These are phyloP conservation scores for Pleuronectes platessa DNA, from an alignment of 2,113 vertebrate genomes.

Conservation along the genomic window DNA sequence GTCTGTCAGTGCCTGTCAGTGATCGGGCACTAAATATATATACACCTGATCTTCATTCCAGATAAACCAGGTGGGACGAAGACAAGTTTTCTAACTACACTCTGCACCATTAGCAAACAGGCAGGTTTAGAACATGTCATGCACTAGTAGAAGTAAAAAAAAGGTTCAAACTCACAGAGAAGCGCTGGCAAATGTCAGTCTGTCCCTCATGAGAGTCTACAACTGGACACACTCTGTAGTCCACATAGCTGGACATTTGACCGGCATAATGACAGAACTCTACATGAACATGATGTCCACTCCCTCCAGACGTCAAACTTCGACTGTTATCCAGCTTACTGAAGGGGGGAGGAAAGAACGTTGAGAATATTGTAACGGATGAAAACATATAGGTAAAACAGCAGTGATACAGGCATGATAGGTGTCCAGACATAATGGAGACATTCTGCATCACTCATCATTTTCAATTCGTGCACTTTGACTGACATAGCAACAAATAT, in stretches of 20 bases:
- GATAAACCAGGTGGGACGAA: too few relatives aligned
- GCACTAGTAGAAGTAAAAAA: not conserved
- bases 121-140: too few relatives aligned
- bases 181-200: constrained; percentile 66
- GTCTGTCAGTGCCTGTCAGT: too few relatives aligned
- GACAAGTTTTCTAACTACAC: too few relatives aligned
- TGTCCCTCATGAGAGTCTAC: constrained; percentile 37
- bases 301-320: constrained; percentile 19
- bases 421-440: not conserved
- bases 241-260: constrained; percentile 74
- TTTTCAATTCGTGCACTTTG: too few relatives aligned
- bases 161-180: constrained; percentile 64
- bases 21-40: too few relatives aligned
- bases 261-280: constrained; percentile 74
- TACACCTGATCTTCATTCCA: too few relatives aligned
- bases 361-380: not conserved
- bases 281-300: constrained; percentile 39
- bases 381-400: not conserved
- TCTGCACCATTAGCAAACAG: too few relatives aligned
- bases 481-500: too few relatives aligned
- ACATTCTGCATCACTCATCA: too few relatives aligned
- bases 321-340: constrained; percentile 76
- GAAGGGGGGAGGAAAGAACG: not conserved
- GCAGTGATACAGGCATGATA: not conserved
- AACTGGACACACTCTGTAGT: constrained; percentile 68